Conservation (phyloP, 2,113 vertebrate species). For the Microcebus tavaratra region DNA sequence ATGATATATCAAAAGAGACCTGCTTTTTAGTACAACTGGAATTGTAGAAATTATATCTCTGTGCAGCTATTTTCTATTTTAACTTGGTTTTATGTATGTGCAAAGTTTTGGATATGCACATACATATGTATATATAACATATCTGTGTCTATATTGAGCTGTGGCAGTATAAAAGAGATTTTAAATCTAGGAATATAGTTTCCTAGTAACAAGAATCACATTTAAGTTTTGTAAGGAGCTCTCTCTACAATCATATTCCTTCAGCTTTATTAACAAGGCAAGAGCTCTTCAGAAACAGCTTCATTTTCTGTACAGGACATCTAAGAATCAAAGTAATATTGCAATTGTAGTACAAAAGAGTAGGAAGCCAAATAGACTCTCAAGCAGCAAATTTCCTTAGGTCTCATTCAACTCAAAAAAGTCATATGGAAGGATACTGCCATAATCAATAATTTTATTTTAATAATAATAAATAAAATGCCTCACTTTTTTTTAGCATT, state of each 20-base stretch:
- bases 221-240: conserved; percentile 21
- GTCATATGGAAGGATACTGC: background rate
- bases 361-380: background rate
- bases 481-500: background rate
- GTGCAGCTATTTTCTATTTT: conserved; percentile 12
- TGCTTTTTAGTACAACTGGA: conserved; percentile 14
- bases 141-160: conserved; percentile 53
- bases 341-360: background rate
- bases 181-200: conserved; percentile 53
- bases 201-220: conserved; percentile 61
- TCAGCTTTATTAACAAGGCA: conserved; percentile 4
- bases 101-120: conserved; percentile 20
- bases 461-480: background rate
- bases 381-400: background rate
- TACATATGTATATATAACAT: conserved; percentile 27
- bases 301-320: background rate
- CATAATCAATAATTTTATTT: background rate
- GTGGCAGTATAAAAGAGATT: conserved; percentile 17
- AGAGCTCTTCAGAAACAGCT: conserved; percentile 41
- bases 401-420: background rate
- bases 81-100: conserved; percentile 21
- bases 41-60: conserved; percentile 22
- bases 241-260: background rate
- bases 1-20: background rate
- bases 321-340: conserved; percentile 19